phyloP scores from a whole-genome alignment of 2,113 vertebrate species.

The Cynoglossus semilaevis region DNA sequence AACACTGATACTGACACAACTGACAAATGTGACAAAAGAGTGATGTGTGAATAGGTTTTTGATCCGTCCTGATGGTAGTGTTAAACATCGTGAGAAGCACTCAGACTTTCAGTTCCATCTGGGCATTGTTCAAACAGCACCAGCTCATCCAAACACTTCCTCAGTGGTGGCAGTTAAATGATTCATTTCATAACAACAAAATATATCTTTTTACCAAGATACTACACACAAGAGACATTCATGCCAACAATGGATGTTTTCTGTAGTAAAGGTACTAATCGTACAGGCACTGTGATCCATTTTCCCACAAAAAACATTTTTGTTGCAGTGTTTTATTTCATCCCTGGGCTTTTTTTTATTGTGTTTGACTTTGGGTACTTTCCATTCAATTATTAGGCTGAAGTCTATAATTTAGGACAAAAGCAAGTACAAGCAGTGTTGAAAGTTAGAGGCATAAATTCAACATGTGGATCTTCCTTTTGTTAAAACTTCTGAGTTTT shows the following conservation, averaged over 20 bases:
- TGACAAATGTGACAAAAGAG: neutral
- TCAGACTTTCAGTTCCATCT: conserved; percentile 11
- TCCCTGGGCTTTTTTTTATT: too few species aligned
- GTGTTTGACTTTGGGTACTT: too few species aligned
- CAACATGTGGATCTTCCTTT: too few species aligned
- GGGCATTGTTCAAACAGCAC: conserved; percentile 9
- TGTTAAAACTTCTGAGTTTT: too few species aligned
- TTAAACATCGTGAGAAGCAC: conserved; percentile 6
- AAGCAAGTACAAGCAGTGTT: too few species aligned
- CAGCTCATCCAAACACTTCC: conserved; percentile 12
- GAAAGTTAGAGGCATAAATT: too few species aligned
- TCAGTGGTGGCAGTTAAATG: conserved; percentile 20
- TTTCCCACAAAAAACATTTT: neutral
- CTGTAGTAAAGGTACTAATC: too few species aligned
- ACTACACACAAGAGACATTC: too few species aligned
- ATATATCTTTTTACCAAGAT: neutral
- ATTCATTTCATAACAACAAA: conserved; percentile 9
- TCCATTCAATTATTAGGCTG: too few species aligned
- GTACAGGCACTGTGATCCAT: too few species aligned
- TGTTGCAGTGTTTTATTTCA: neutral
- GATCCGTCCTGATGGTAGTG: neutral
- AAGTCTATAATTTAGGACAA: too few species aligned
- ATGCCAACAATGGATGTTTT: too few species aligned
- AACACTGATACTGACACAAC: neutral
- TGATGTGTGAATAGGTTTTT: neutral